A percentile compares a stretch with the other conserved stretches of the same genome.
These are phyloP conservation scores for Geococcyx californianus DNA, from an alignment of 2,113 vertebrate genomes.

Conservation along the genomic window DNA sequence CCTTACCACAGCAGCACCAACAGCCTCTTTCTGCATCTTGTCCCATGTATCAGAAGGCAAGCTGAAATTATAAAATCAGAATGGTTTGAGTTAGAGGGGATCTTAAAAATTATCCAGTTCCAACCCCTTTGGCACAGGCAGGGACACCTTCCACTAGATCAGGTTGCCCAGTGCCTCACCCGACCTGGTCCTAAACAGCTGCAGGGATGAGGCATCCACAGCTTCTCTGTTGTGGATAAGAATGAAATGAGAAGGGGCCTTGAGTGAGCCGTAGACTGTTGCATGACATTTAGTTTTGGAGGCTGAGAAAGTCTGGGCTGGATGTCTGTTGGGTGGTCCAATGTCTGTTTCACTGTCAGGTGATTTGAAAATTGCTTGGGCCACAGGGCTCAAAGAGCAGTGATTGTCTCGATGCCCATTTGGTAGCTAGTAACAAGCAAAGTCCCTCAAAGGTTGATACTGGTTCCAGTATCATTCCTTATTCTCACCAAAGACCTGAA, in stretches of 20 bases:
- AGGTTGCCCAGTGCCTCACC: no score
- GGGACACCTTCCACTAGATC: no score
- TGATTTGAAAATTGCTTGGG: background rate
- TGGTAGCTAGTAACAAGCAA: background rate
- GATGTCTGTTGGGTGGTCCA: background rate
- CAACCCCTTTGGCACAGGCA: no score
- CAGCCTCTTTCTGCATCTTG: background rate
- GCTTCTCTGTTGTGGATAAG: no score
- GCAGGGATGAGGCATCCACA: no score
- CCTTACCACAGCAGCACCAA: background rate
- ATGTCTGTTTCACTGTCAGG: background rate
- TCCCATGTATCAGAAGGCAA: background rate
- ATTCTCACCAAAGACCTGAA: background rate
- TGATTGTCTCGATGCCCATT: background rate
- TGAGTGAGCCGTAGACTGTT: background rate
- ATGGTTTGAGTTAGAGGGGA: no score
- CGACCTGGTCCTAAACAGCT: no score
- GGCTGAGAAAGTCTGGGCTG: background rate
- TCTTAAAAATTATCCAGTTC: no score
- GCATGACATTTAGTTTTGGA: background rate
- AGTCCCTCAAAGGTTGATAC: background rate
- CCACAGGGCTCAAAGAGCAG: background rate
- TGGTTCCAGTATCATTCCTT: background rate
- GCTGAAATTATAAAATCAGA: background rate
- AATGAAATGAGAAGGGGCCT: background rate